phyloP scores from a whole-genome alignment of 1,140 invertebrate genomes.

The Holotrichia oblita region DNA sequence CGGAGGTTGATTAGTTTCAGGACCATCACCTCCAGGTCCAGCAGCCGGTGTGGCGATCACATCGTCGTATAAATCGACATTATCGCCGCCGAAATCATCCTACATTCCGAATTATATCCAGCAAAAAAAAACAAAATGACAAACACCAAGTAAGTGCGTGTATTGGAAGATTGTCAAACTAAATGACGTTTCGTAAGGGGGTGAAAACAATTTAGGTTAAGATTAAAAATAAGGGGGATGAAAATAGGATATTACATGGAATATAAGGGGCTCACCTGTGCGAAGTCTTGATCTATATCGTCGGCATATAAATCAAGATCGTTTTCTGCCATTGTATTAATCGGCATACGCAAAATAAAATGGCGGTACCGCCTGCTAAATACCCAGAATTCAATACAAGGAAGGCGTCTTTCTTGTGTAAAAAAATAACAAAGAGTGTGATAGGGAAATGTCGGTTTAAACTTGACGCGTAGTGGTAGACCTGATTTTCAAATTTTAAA shows the following conservation, averaged over 20 bases:
- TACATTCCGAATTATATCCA: constrained; percentile 62
- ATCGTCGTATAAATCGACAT: constrained; percentile 96
- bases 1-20: constrained; percentile 60
- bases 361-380: background rate
- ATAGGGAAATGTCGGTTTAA: no score
- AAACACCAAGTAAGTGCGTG: no score
- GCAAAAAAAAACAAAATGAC: no score
- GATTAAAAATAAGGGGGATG: no score
- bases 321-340: constrained; percentile 89
- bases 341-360: constrained; percentile 40
- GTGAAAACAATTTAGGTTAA: no score
- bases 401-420: constrained; percentile 1
- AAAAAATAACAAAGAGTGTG: background rate
- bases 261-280: constrained; percentile 70
- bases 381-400: constrained; percentile 37
- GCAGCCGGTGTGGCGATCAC: constrained; percentile 83
- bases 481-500: background rate
- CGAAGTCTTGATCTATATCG: constrained; percentile 95
- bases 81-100: constrained; percentile 86
- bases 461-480: background rate
- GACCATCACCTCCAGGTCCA: constrained; percentile 64
- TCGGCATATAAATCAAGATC: constrained; percentile 97
- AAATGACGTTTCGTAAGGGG: no score
- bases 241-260: constrained; percentile 28
- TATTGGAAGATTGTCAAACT: no score